Conservation (phyloP, 2,113 vertebrate genomes). For the Tenebrosternarchus preto region DNA sequence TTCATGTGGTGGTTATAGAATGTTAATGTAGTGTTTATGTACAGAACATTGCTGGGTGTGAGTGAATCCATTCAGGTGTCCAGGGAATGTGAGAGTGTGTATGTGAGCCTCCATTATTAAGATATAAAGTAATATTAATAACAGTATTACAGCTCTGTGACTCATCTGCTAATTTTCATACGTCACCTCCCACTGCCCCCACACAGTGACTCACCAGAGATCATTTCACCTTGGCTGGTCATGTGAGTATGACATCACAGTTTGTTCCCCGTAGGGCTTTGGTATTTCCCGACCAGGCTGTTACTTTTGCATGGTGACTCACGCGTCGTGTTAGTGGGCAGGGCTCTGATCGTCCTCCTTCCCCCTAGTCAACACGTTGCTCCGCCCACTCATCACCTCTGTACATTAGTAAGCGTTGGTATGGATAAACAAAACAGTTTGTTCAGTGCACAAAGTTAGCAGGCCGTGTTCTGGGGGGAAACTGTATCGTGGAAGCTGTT, state of each 20-base stretch:
- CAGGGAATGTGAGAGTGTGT: too few species aligned
- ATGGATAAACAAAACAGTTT: neutral
- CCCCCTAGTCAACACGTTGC: too few species aligned
- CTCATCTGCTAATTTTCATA: neutral
- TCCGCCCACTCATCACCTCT: too few species aligned
- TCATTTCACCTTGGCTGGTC: constrained; percentile 23
- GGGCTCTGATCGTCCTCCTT: neutral
- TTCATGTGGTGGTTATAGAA: too few species aligned
- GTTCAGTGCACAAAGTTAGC: neutral
- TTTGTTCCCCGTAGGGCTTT: constrained; percentile 31
- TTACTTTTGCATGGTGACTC: constrained; percentile 47
- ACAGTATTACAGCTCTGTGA: neutral
- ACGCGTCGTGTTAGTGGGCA: neutral
- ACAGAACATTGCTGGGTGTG: too few species aligned
- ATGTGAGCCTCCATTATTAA: too few species aligned
- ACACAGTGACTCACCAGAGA: constrained; percentile 53
- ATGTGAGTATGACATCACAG: constrained; percentile 40
- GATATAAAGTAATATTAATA: too few species aligned
- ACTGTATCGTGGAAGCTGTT: neutral
- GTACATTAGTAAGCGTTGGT: neutral
- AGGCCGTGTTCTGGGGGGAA: neutral
- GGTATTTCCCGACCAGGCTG: neutral
- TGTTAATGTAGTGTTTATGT: too few species aligned
- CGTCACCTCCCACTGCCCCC: neutral
- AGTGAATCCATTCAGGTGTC: too few species aligned